These are phyloP conservation scores for Silurus glanis DNA, from an alignment of 2,113 vertebrate species.

Conservation along the genomic window DNA sequence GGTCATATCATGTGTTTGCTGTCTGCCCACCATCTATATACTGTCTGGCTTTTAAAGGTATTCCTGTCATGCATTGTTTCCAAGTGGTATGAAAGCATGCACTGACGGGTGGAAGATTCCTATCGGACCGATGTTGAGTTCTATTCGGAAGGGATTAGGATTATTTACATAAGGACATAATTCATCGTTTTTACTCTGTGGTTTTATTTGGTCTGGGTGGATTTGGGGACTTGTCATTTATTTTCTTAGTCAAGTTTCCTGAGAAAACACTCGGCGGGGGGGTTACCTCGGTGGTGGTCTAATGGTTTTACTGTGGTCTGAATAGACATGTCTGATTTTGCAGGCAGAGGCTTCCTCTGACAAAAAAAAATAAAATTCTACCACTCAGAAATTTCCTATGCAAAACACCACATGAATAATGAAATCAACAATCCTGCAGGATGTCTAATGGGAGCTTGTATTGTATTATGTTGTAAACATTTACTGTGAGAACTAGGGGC, in stretches of 20 bases:
- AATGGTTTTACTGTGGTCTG: background rate
- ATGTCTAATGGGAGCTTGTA: background rate
- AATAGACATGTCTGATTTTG: background rate
- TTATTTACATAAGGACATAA: background rate
- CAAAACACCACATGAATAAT: background rate
- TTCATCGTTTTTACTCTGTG: background rate
- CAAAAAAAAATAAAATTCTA: background rate
- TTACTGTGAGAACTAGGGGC: too few species aligned
- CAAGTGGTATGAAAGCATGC: slow-evolving; percentile 39
- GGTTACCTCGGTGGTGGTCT: background rate
- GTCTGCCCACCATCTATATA: background rate
- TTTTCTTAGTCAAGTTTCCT: background rate
- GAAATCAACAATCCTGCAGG: background rate
- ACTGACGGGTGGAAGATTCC: slow-evolving; percentile 25
- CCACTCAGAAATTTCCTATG: background rate
- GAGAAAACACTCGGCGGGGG: background rate
- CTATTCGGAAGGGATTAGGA: background rate
- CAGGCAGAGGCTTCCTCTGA: background rate
- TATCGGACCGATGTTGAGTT: background rate
- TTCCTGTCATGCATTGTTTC: slow-evolving; percentile 19
- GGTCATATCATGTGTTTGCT: background rate
- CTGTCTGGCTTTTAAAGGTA: background rate
- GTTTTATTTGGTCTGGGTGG: background rate
- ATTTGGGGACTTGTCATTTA: too few species aligned
- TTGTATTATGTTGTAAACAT: background rate